phyloP scores from a whole-genome alignment of 1,140 invertebrate species.

The Copidosoma floridanum region DNA sequence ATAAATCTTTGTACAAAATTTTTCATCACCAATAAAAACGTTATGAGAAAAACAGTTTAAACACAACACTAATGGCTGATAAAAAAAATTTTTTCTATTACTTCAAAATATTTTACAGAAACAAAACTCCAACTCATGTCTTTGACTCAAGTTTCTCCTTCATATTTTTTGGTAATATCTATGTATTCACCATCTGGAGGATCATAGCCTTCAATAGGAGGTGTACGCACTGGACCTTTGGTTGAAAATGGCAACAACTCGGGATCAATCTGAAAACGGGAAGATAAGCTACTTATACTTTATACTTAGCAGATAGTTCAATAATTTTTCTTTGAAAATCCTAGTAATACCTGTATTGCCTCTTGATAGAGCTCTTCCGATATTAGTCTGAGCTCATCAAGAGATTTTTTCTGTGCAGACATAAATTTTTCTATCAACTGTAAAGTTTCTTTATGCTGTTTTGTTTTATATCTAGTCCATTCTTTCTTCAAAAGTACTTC shows the following conservation, averaged over 20 bases:
- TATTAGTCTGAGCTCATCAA: conserved; percentile 71
- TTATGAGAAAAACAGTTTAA: too few species aligned
- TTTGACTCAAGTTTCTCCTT: conserved; percentile 37
- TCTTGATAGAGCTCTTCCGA: conserved; percentile 81
- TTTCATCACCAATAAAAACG: too few species aligned
- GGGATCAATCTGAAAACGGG: conserved; percentile 67
- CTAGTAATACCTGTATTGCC: conserved; percentile 68
- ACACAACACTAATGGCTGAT: too few species aligned
- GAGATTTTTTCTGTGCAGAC: conserved; percentile 70
- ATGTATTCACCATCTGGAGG: conserved; percentile 81
- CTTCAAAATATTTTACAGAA: too few species aligned
- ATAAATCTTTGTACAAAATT: too few species aligned
- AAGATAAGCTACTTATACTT: too few species aligned
- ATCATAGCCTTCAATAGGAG: conserved; percentile 74
- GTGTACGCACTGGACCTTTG: conserved; percentile 73
- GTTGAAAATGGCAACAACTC: conserved; percentile 65
- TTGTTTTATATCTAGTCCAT: conserved; percentile 70
- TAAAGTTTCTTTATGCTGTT: conserved; percentile 65
- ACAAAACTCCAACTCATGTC: too few species aligned
- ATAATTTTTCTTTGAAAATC: not conserved
- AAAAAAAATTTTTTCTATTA: too few species aligned
- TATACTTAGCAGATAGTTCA: conserved; percentile 15
- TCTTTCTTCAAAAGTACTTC: conserved; percentile 65
- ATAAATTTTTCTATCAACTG: conserved; percentile 67
- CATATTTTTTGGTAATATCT: conserved; percentile 75